Conservation (phyloP, 1,140 invertebrate genomes). For the Drosophila virilis region DNA sequence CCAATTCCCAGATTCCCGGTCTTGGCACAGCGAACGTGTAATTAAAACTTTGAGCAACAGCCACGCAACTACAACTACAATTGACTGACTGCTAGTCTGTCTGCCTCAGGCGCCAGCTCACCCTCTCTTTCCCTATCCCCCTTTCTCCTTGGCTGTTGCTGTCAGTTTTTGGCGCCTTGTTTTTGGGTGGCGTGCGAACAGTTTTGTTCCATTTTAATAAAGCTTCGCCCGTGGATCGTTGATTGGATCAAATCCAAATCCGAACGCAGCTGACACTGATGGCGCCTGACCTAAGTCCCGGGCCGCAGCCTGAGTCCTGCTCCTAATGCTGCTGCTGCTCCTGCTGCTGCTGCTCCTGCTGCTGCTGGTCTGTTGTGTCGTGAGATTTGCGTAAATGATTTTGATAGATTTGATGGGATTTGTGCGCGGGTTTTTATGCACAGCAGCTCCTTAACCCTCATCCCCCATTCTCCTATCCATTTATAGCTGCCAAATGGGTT, state of each 20-base stretch:
- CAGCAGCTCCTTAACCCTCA: background rate
- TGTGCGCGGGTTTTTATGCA: conserved; percentile 34
- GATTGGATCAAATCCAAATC: conserved; percentile 59
- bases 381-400: conserved; percentile 80
- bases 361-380: conserved; percentile 27
- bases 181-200: conserved; percentile 61
- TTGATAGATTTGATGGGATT: conserved; percentile 81
- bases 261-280: conserved; percentile 50
- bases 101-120: background rate
- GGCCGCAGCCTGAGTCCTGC: background rate
- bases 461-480: background rate
- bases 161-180: conserved; percentile 67
- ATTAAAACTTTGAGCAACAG: conserved; percentile 82
- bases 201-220: conserved; percentile 67
- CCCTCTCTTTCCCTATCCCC: background rate
- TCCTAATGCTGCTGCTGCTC: conserved; percentile 12
- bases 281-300: conserved; percentile 30
- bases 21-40: conserved; percentile 58
- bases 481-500: conserved; percentile 24
- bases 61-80: conserved; percentile 70
- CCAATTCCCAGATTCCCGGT: conserved; percentile 9
- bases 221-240: conserved; percentile 60
- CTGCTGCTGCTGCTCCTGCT: conserved; percentile 8
- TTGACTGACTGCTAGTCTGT: conserved; percentile 63
- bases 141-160: conserved; percentile 16